Evolutionary conservation across 2,888 invertebrate species (phyloP).

Genomic region (Agrotis ipsilon): DNA sequence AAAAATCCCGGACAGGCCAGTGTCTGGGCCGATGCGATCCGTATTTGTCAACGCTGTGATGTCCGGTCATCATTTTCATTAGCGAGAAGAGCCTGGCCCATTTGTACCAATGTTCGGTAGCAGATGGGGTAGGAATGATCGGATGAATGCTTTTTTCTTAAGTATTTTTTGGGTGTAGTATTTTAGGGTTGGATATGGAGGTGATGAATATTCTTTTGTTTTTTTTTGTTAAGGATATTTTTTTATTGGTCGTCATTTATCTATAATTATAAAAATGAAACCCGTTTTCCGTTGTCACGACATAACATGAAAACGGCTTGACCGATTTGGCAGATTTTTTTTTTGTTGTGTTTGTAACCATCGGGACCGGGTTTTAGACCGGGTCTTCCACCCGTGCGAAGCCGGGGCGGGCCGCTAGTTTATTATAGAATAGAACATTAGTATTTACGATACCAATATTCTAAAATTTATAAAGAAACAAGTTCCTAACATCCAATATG

Average conservation of each 20-base stretch:
- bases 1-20: constrained; percentile 70
- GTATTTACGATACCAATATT: background rate
- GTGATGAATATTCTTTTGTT: background rate
- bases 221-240: no score
- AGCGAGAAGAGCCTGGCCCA: constrained; percentile 75
- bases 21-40: constrained; percentile 70
- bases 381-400: no score
- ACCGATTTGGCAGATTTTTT: no score
- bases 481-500: constrained; percentile 12
- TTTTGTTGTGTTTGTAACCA: no score
- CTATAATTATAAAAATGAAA: no score
- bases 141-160: constrained; percentile 50
- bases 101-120: constrained; percentile 83
- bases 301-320: no score
- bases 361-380: no score
- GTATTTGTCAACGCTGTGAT: constrained; percentile 78
- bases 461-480: constrained; percentile 12
- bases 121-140: constrained; percentile 65
- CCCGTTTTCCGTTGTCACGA: no score
- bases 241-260: background rate
- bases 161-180: constrained; percentile 39
- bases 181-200: constrained; percentile 22
- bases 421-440: no score
- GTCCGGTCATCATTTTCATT: constrained; percentile 84
- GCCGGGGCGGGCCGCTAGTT: no score